phyloP scores from a whole-genome alignment of 2,888 invertebrate species.

The Aricia artaxerxes region DNA sequence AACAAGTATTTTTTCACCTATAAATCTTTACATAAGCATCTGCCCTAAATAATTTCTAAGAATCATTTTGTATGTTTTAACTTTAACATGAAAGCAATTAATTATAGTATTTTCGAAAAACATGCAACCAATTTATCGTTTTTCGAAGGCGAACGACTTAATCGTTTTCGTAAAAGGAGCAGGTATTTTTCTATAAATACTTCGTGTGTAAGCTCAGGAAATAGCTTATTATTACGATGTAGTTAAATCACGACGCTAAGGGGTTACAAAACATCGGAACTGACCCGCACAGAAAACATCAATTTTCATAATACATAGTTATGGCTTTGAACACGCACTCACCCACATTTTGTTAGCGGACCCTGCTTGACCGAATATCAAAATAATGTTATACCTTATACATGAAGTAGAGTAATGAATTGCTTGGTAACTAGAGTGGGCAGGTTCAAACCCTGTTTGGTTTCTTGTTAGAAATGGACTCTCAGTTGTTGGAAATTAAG shows the following conservation, averaged over 20 bases:
- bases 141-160: background rate
- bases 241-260: slow-evolving; percentile 24
- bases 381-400: slow-evolving; percentile 6
- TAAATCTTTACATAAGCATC: too few relatives aligned
- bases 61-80: too few relatives aligned
- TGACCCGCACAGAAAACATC: slow-evolving; percentile 23
- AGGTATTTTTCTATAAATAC: background rate
- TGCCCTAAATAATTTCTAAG: too few relatives aligned
- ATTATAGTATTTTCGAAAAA: background rate
- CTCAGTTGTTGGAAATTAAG: too few relatives aligned
- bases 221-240: slow-evolving; percentile 20
- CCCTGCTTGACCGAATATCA: slow-evolving; percentile 15
- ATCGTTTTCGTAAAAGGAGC: background rate
- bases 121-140: background rate
- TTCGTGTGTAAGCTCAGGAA: slow-evolving; percentile 6
- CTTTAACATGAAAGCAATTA: background rate
- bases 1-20: too few relatives aligned
- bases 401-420: background rate
- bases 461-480: too few relatives aligned
- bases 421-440: background rate
- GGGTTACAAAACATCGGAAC: slow-evolving; percentile 30
- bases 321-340: slow-evolving; percentile 25
- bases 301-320: slow-evolving; percentile 27
- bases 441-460: background rate
- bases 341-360: slow-evolving; percentile 18